A percentile compares a stretch with the other conserved stretches of the same genome.
Evolutionary conservation across 2,888 invertebrate species (phyloP).

Genomic region (Papilio protenor): DNA sequence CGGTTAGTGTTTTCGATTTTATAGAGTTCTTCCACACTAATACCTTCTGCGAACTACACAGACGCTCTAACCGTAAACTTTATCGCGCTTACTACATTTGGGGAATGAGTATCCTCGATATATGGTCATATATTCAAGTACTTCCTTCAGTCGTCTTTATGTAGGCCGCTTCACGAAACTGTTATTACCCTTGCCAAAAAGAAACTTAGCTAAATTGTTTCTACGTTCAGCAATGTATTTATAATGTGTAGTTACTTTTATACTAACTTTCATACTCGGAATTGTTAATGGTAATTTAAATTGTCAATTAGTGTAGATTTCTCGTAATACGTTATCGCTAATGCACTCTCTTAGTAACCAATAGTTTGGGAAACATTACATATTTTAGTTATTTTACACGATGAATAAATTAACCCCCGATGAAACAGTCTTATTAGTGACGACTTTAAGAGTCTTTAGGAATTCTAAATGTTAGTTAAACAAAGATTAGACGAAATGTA

Average conservation of each 20-base stretch:
- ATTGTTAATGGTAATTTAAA: not conserved
- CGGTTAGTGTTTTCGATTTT: conserved; percentile 64
- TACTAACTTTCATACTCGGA: not conserved
- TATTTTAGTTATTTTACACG: too few species aligned
- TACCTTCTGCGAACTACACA: conserved; percentile 60
- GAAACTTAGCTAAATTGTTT: conserved; percentile 26
- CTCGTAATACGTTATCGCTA: not conserved
- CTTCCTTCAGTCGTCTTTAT: conserved; percentile 45
- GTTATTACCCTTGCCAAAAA: conserved; percentile 31
- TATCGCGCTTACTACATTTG: conserved; percentile 63
- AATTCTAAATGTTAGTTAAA: conserved; percentile 19
- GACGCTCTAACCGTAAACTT: conserved; percentile 68
- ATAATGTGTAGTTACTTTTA: not conserved
- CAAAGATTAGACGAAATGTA: conserved; percentile 16
- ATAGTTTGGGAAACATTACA: too few species aligned
- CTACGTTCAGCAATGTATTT: conserved; percentile 1
- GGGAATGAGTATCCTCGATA: conserved; percentile 61
- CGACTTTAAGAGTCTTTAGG: not conserved
- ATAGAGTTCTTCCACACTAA: conserved; percentile 66
- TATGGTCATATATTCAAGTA: conserved; percentile 52
- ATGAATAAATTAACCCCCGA: not conserved
- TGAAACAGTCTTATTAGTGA: not conserved
- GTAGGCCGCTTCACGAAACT: conserved; percentile 34
- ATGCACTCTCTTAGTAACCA: too few species aligned
- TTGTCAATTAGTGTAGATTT: not conserved